phyloP scores from a whole-genome alignment of 2,113 vertebrate species.

The Hippoglossus stenolepis region DNA sequence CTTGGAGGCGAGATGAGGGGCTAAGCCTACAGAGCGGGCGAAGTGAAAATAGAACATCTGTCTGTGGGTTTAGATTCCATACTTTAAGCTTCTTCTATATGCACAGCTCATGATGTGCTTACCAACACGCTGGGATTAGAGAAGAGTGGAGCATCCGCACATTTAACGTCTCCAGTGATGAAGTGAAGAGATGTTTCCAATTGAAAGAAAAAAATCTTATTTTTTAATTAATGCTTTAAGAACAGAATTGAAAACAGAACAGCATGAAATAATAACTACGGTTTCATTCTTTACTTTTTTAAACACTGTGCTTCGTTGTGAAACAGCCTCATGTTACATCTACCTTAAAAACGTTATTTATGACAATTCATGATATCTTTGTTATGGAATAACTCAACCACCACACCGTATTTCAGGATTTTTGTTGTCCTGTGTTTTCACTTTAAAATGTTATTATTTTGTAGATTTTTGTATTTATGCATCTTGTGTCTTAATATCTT shows the following conservation, averaged over 20 bases:
- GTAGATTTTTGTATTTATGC: too few species aligned
- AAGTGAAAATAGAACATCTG: constrained; percentile 57
- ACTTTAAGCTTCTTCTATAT: constrained; percentile 22
- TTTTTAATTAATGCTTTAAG: constrained; percentile 24
- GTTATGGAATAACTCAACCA: too few species aligned
- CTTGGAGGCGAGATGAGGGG: constrained; percentile 7
- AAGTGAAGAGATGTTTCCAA: constrained; percentile 30
- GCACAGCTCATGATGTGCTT: constrained; percentile 48
- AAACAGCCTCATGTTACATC: too few species aligned
- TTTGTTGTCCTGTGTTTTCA: too few species aligned
- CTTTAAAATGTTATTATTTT: too few species aligned
- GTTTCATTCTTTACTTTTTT: background rate
- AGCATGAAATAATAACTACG: background rate
- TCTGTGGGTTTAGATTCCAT: constrained; percentile 42
- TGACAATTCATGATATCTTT: too few species aligned
- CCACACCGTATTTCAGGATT: too few species aligned
- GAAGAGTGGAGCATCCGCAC: constrained; percentile 46
- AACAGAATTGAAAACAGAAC: background rate
- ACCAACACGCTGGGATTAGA: constrained; percentile 42
- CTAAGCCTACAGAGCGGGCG: constrained; percentile 39
- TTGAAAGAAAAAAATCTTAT: constrained; percentile 8
- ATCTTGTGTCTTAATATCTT: too few species aligned
- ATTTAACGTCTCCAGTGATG: constrained; percentile 33
- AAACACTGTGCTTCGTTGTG: too few species aligned
- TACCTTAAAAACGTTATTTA: too few species aligned